Base-by-base conservation (phyloP, 2,113 vertebrate genomes). In the Amphiprion ocellaris region DNA sequence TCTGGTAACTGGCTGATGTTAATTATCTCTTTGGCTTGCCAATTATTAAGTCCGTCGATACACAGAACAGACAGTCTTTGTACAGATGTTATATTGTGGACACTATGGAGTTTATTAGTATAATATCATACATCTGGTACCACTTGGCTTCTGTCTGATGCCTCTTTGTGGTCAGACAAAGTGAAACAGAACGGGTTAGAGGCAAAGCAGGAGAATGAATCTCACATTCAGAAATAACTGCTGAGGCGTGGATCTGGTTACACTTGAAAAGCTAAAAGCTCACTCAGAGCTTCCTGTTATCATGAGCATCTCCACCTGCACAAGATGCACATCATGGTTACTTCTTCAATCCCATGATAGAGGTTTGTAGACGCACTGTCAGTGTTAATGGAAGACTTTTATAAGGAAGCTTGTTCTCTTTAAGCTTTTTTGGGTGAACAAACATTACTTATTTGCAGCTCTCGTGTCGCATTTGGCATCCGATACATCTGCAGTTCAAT, bases 121-220 rank as follows among this genome's bases (percentile, higher is more conserved):
- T 37, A 37, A 37, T 2, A 37, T 37, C 33, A 37, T 10, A 26
- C 14, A 46, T 7, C 61, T 46, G 61, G 1, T 47, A 28, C 26
- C 55, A 4, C 26, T 46, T 50, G n/a, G 17, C 63, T 17, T 30
- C 41, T 52, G 21, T 54, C 12, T 59, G 9, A 30, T 4, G 30
- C 41, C 54, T 41, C 39, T 17, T 63, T 23, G 10, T 15, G 5
- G 19, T 6, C 54, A 37, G 37, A 74, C 14, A 21, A 50, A n/a
- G 3, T 33, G 10, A 44, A 14, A 14, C 41, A 44, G 12, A 44
- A 44, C 33, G 19, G 14, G 55, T 61, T 60, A 11, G 46, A 54
- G 24, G 5, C 24, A n/a, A 58, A 58, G 11, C 26, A 0, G 21
- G 3, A 21, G 17, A 6, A 54, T 9, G 24, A 9, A 8, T 24